A percentile compares a stretch with the other conserved stretches of the same genome.
phyloP scores from a whole-genome alignment of 1,140 invertebrate species.

The Ptiloglossa arizonensis region DNA sequence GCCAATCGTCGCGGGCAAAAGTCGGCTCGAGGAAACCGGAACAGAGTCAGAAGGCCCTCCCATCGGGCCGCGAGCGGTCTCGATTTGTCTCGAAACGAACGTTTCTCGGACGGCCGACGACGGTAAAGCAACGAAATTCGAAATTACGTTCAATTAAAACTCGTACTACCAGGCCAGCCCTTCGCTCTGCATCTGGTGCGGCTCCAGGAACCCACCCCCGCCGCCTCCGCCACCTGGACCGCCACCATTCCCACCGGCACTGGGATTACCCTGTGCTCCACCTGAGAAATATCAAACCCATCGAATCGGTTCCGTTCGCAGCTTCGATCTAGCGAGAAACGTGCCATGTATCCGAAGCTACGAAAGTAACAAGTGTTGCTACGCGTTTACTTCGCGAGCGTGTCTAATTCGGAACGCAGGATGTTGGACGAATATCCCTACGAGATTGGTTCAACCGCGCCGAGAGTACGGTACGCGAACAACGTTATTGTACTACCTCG shows the following conservation, averaged over 20 bases:
- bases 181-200: conserved; percentile 88
- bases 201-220: conserved; percentile 86
- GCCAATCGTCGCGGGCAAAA: neutral
- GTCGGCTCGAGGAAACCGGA: conserved; percentile 2
- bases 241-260: conserved; percentile 77
- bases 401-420: neutral
- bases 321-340: conserved; percentile 6
- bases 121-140: conserved; percentile 66
- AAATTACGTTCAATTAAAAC: conserved; percentile 73
- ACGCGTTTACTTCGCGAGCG: neutral
- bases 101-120: conserved; percentile 31
- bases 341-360: neutral
- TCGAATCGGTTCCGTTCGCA: conserved; percentile 53
- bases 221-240: conserved; percentile 80
- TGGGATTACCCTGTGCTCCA: conserved; percentile 79
- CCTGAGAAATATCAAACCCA: conserved; percentile 71
- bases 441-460: no score
- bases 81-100: conserved; percentile 11
- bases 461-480: no score
- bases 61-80: neutral
- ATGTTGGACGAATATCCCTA: neutral
- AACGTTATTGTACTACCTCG: no score
- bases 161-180: conserved; percentile 87
- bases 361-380: neutral
- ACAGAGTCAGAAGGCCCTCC: conserved; percentile 10